Conservation (phyloP, 2,797 vertebrate species). For the Falco novaeseelandiae region DNA sequence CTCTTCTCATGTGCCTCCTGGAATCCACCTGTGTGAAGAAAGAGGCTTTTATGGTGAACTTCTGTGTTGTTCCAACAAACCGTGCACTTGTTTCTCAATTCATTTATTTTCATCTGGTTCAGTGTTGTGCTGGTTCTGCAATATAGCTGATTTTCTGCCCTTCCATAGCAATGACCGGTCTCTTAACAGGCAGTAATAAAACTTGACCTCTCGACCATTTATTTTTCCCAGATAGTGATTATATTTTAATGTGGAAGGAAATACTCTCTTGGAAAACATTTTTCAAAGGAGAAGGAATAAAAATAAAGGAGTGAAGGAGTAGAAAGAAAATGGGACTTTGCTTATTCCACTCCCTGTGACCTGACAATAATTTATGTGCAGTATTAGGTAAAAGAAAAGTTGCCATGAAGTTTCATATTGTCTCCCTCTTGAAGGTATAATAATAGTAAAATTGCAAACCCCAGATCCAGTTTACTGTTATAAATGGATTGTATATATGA, state of each 20-base stretch:
- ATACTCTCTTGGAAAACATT: not conserved
- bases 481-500: constrained; percentile 28
- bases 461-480: not conserved
- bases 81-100: not conserved
- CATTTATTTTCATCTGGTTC: not conserved
- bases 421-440: constrained; percentile 20
- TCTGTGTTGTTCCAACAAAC: not conserved
- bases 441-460: constrained; percentile 24
- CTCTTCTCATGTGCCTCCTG: not conserved
- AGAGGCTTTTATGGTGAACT: not conserved
- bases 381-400: constrained; percentile 37
- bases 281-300: not conserved
- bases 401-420: constrained; percentile 13
- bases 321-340: not conserved
- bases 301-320: not conserved
- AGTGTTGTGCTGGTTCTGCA: not conserved
- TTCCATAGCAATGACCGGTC: not conserved
- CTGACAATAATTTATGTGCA: constrained; percentile 27
- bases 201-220: not conserved
- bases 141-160: not conserved
- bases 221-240: not conserved
- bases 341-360: not conserved
- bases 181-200: not conserved
- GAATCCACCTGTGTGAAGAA: not conserved
- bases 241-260: not conserved